phyloP scores from a whole-genome alignment of 1,140 invertebrate genomes.

The Zaprionus vittiger region DNA sequence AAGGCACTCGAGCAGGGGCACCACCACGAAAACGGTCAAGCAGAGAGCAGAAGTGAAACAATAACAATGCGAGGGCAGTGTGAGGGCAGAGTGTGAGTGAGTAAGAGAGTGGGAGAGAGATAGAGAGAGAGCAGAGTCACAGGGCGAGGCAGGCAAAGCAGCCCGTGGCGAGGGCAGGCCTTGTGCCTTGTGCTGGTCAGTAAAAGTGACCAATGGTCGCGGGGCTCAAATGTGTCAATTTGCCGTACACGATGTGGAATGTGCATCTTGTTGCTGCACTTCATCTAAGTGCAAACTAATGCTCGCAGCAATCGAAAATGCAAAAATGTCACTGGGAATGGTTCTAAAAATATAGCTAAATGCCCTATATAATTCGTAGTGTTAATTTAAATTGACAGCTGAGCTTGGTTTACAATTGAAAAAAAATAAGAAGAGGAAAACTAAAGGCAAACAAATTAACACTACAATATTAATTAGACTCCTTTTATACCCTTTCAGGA shows the following conservation, averaged over 20 bases:
- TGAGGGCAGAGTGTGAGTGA: slow-evolving; percentile 10
- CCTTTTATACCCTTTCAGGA: too few relatives aligned
- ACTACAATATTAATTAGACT: too few relatives aligned
- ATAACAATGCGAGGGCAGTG: slow-evolving; percentile 46
- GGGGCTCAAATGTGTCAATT: slow-evolving; percentile 53
- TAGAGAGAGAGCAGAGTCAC: not conserved
- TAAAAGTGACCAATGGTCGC: slow-evolving; percentile 61
- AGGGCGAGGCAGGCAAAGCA: not conserved
- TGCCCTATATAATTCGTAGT: not conserved
- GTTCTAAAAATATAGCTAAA: not conserved
- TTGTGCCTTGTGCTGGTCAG: slow-evolving; percentile 67
- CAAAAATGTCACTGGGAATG: slow-evolving; percentile 9
- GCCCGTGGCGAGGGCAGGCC: slow-evolving; percentile 1
- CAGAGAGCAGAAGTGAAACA: slow-evolving; percentile 33
- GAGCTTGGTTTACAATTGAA: not conserved
- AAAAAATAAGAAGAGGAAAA: not conserved
- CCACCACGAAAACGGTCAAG: slow-evolving; percentile 54
- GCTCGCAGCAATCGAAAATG: slow-evolving; percentile 12
- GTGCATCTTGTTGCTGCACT: not conserved
- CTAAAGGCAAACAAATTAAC: not conserved
- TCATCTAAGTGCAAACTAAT: slow-evolving; percentile 48
- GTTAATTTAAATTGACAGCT: not conserved
- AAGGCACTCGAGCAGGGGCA: slow-evolving; percentile 11
- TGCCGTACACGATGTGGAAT: slow-evolving; percentile 2
- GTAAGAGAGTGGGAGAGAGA: not conserved